Evolutionary conservation across 2,888 invertebrate species (phyloP), one percentile per base, ranked within the genome.

Genomic region (Gastracanthus pulcherrimus): DNA sequence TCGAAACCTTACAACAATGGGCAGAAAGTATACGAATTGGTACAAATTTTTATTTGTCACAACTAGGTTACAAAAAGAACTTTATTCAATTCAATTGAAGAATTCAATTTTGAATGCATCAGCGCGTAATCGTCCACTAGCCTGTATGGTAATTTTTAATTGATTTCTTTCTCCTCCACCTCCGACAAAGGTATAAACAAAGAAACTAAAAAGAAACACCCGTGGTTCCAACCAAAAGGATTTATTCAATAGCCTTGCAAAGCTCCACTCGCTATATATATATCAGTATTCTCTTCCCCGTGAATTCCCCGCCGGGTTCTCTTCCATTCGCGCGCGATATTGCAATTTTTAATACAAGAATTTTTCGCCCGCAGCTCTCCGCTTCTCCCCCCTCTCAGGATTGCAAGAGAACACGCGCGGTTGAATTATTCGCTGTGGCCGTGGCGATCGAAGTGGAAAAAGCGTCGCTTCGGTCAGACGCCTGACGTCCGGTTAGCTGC

Each of bases 291-390:
- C 51, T 51, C 51, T 51, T 9, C 23, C 51, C 23, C 9, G 23
- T 34, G 26, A 34, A 34, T 62, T 62, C 16, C n/a, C 31, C 34
- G 0, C 45, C 45, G 3, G 7, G 36, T 29, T 38, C 26, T 36
- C 48, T 0, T 66, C 34, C 70, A 2, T 41, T 77, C 62, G 3
- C 55, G 41, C 31, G 31, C 29, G 76, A 67, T 79, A 76, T 70
- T 80, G 79, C 62, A 76, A 76, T 64, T 82, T 82, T 82, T 72
- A 82, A 82, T 75, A 38, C 48, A 69, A 66, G 72, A 82, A 79
- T 71, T 78, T 78, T 78, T 75, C 60, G 75, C 55, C 55, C 16
- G 26, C 16, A 62, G 41, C 6, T 9, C 51, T 58, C 38, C 34
- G 58, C 66, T 7, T 19, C 41, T n/a, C 38, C 55, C 67, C n/a